Evolutionary conservation across 2,113 vertebrate species (phyloP).

Genomic region (Pelusios castaneus): DNA sequence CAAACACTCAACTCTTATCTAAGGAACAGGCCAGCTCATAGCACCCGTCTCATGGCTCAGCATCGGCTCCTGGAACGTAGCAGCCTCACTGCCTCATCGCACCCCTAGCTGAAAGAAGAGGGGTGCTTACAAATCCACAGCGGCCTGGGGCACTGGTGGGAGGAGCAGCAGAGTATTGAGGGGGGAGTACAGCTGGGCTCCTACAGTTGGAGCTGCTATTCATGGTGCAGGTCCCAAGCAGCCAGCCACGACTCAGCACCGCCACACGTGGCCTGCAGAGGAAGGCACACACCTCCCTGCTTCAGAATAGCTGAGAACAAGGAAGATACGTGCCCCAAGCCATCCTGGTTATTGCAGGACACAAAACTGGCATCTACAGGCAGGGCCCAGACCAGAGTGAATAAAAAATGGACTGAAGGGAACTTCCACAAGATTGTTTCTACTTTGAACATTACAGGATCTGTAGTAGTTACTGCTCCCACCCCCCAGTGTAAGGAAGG

Average conservation of each 20-base stretch:
- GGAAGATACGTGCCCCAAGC: background rate
- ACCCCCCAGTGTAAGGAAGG: background rate
- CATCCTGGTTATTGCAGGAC: background rate
- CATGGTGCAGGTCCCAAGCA: background rate
- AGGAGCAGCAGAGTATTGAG: background rate
- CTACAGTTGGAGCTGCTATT: background rate
- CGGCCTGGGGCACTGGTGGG: background rate
- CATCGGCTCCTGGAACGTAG: too few species aligned
- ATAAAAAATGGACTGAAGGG: background rate
- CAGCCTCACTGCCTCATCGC: too few species aligned
- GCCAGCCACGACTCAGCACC: background rate
- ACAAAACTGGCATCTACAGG: background rate
- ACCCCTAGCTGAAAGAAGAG: background rate
- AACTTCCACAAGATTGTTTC: background rate
- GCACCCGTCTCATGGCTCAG: background rate
- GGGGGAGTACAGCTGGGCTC: background rate
- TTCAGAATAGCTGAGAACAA: background rate
- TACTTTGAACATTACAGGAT: too few species aligned
- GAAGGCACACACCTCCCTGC: background rate
- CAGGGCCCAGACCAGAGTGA: background rate
- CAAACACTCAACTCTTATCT: background rate
- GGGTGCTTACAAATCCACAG: background rate
- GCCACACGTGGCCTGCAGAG: background rate
- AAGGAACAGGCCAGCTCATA: background rate
- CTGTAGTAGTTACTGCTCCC: too few species aligned